Base-by-base conservation (phyloP, 2,113 vertebrate genomes). In the Platycercus adscitus region DNA sequence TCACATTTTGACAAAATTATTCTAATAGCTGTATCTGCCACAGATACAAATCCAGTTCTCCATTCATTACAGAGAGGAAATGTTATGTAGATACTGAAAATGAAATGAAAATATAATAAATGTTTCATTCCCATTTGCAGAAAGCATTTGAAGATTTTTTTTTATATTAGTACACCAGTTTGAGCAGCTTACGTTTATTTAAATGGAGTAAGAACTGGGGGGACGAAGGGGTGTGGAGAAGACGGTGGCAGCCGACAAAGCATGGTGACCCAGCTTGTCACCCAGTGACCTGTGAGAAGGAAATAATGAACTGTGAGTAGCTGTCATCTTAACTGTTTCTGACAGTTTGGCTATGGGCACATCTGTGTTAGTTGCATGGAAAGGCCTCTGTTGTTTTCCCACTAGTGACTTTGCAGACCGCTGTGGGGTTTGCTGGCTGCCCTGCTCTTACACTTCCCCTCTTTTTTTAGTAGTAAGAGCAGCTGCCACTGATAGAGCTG, bases 231-330 rank as follows among this genome's bases (percentile, higher is more conserved):
- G 50, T 85, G 52, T 89, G 91, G 97, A 97, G 97, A 96, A 94
- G 96, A 98, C 96, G 97, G 97, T 90, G 98, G 97, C 98, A 97
- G 98, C 97, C 97, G 93, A 98, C 98, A 98, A 98, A 98, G 99
- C 98, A 98, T 93, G 97, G 98, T 99, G 99, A 99, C 99, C 99
- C 98, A 98, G 98, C 99, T 98, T 99, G 99, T 99, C 99, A 98
- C 98, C 99, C 99, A 98, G 98, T 99, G 99, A 99, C 99, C 99
- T 99, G 99, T 99, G 99, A 99, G 98, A 98, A 98, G 98, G 98
- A 99, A 99, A 99, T 99, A 99, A 99, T 99, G 99, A 99, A 99
- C 99, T 99, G 99, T 99, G 99, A 99, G 99, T 98, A 98, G 98
- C 98, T 99, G 98, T 99, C 99, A 99, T 98, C 97, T 97, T 99